Evolutionary conservation across 2,113 vertebrate species (phyloP).

Genomic region (Turdus rufiventris): DNA sequence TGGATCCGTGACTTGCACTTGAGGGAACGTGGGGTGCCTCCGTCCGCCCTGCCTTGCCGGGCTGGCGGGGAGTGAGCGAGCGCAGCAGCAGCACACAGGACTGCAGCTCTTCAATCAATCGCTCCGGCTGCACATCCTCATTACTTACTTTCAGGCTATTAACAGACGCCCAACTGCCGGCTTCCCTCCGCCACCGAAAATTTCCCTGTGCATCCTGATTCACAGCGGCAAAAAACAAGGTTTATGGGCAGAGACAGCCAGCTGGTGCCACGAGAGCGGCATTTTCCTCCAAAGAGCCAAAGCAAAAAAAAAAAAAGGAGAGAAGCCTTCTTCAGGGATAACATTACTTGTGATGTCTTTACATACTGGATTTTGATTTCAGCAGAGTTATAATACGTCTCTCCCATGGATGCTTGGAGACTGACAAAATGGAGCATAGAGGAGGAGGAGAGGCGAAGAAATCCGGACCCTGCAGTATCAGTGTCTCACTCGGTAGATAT

Average conservation of each 20-base stretch:
- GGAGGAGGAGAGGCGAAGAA: neutral
- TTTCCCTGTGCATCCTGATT: constrained; percentile 47
- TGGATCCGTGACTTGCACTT: constrained; percentile 68
- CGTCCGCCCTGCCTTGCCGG: constrained; percentile 65
- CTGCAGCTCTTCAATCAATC: constrained; percentile 92
- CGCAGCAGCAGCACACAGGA: constrained; percentile 63
- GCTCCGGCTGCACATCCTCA: constrained; percentile 82
- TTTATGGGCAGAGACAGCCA: constrained; percentile 43
- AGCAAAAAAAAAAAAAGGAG: neutral
- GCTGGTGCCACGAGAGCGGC: constrained; percentile 60
- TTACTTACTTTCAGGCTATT: constrained; percentile 82
- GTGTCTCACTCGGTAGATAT: neutral
- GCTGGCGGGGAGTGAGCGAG: constrained; percentile 56
- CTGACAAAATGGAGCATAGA: constrained; percentile 38
- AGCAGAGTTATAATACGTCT: neutral
- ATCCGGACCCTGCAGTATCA: neutral
- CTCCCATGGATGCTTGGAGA: constrained; percentile 24
- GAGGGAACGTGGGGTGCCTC: constrained; percentile 52
- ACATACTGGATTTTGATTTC: constrained; percentile 11
- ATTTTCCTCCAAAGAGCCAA: constrained; percentile 7
- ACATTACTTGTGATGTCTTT: constrained; percentile 24
- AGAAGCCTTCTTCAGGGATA: constrained; percentile 37
- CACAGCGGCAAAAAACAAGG: constrained; percentile 15
- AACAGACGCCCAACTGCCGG: constrained; percentile 67
- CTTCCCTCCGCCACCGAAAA: constrained; percentile 48